These are phyloP conservation scores for Seira ritae DNA, from an alignment of 2,888 invertebrate genomes.

Conservation along the genomic window DNA sequence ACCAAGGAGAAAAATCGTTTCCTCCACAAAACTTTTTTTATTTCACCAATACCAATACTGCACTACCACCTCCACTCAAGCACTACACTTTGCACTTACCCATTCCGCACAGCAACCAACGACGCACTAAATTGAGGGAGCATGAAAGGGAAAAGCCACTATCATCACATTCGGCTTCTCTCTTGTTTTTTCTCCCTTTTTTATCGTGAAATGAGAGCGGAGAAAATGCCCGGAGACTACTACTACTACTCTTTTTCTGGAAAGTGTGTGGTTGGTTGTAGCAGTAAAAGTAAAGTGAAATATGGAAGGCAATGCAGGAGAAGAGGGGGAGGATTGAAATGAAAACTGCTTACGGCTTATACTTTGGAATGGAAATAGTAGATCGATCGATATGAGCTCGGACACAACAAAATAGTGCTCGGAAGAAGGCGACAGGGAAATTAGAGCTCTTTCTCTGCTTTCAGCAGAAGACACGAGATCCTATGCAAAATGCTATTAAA, in stretches of 20 bases:
- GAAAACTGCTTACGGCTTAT: no score
- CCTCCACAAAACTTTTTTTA: conserved; percentile 1
- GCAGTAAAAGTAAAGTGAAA: no score
- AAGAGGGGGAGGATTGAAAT: no score
- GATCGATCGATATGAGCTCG: conserved; percentile 54
- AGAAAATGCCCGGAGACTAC: no score
- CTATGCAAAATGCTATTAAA: not conserved
- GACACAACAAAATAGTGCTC: conserved; percentile 46
- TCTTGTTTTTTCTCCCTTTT: not conserved
- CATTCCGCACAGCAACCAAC: conserved; percentile 50
- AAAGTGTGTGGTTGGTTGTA: no score
- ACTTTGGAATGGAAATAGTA: conserved; percentile 19
- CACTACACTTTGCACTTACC: conserved; percentile 28
- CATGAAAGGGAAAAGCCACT: conserved; percentile 31
- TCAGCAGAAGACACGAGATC: not conserved
- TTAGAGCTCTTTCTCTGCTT: not conserved
- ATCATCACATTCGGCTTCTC: not conserved
- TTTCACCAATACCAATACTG: not conserved
- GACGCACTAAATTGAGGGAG: conserved; percentile 46
- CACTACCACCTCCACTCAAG: conserved; percentile 9
- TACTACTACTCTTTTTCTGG: no score
- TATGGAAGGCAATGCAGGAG: no score
- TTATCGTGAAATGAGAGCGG: no score
- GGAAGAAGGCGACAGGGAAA: conserved; percentile 37
- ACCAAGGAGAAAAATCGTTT: not conserved